Conservation (phyloP, 1,140 invertebrate genomes). For the Aleiodes sp. region DNA sequence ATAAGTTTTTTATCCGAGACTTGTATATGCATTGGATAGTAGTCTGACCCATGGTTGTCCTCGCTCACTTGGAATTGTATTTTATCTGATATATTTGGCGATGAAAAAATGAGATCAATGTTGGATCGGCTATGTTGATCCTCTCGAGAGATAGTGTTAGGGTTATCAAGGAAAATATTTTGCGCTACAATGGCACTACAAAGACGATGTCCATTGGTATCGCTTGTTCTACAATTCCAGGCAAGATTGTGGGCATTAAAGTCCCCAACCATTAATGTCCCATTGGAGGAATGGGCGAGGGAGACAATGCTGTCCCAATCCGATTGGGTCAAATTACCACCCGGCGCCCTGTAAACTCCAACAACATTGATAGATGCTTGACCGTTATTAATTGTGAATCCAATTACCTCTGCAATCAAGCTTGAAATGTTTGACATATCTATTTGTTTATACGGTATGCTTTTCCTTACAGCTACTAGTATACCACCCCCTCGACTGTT, state of each 20-base stretch:
- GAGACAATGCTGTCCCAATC: no score
- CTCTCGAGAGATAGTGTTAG: background rate
- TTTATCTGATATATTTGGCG: background rate
- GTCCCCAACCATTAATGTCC: no score
- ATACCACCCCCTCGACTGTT: background rate
- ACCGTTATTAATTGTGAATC: background rate
- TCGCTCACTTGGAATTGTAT: background rate
- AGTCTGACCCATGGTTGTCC: background rate
- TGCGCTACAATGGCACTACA: background rate
- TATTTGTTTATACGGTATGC: background rate
- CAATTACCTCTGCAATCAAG: background rate
- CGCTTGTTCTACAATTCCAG: background rate
- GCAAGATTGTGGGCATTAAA: no score
- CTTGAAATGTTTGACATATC: background rate
- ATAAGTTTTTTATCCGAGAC: background rate
- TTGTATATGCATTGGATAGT: background rate
- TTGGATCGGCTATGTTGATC: background rate
- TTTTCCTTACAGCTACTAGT: background rate
- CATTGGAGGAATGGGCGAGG: no score
- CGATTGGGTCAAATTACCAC: no score
- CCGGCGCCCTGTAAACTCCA: no score
- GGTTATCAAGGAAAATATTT: background rate
- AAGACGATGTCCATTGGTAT: background rate
- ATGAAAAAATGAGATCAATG: background rate
- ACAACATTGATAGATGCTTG: no score